phyloP scores from a whole-genome alignment of 2,888 invertebrate species.

The Crematogaster levior region DNA sequence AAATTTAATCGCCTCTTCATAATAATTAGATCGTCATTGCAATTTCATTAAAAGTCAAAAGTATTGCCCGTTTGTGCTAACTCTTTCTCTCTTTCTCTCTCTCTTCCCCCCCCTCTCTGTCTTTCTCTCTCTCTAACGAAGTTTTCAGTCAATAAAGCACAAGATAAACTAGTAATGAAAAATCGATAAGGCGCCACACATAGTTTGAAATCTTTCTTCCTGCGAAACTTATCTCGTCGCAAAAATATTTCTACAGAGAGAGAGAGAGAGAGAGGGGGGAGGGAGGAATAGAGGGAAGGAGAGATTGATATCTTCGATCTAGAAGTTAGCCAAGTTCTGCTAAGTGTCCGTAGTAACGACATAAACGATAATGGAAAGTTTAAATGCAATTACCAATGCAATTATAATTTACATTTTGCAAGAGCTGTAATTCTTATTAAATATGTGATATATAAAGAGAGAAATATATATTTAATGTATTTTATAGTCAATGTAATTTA shows the following conservation, averaged over 20 bases:
- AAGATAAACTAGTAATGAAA: constrained; percentile 51
- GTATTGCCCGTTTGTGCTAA: constrained; percentile 40
- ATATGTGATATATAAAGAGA: not conserved
- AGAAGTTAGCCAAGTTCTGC: constrained; percentile 24
- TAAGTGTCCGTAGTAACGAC: constrained; percentile 37
- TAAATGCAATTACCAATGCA: not conserved
- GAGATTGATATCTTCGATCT: constrained; percentile 44
- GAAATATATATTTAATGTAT: no score
- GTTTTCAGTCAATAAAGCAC: constrained; percentile 50
- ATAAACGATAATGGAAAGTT: constrained; percentile 14
- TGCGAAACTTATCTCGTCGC: not conserved
- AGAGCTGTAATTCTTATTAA: not conserved
- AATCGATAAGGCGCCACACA: constrained; percentile 46
- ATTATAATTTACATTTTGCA: constrained; percentile 4
- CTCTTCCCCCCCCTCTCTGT: no score
- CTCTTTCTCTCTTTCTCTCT: constrained; percentile 28
- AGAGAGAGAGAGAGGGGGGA: no score
- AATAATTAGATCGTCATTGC: constrained; percentile 48
- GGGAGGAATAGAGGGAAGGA: no score
- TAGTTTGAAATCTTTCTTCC: constrained; percentile 48
- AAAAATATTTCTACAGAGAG: constrained; percentile 42
- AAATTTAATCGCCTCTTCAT: constrained; percentile 40
- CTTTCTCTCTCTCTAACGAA: constrained; percentile 42
- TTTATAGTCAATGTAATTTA: no score
- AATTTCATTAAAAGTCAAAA: constrained; percentile 52